Conservation (phyloP, 2,113 vertebrate species). For the Apteryx mantelli region DNA sequence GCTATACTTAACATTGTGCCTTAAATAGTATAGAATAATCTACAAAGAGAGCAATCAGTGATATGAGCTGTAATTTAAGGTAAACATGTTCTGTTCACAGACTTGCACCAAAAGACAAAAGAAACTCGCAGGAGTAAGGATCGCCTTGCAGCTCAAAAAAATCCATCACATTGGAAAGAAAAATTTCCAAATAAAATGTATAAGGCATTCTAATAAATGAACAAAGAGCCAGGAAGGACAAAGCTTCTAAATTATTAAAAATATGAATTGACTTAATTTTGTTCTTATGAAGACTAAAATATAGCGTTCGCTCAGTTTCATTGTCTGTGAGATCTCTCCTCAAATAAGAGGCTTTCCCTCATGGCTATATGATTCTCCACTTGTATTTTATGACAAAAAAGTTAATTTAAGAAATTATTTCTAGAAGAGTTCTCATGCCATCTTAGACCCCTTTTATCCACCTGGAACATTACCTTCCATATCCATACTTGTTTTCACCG, state of each 20-base stretch:
- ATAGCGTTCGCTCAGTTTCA: not conserved
- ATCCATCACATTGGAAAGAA: fast-evolving
- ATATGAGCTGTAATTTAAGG: not conserved
- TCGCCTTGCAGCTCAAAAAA: not conserved
- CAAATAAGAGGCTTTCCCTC: not conserved
- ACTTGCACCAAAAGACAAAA: not conserved
- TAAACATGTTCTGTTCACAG: not conserved
- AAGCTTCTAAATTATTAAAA: not conserved
- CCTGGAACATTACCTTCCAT: not conserved
- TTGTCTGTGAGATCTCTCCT: not conserved
- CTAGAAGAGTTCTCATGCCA: not conserved
- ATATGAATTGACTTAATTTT: not conserved
- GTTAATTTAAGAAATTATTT: not conserved
- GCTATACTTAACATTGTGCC: not conserved
- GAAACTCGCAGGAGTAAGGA: not conserved
- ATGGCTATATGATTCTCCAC: not conserved
- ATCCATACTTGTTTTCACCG: not conserved
- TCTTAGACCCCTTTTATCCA: not conserved
- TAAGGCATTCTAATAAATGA: not conserved
- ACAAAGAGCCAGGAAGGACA: not conserved
- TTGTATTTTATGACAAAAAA: not conserved
- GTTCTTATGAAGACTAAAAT: not conserved
- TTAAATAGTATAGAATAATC: not conserved
- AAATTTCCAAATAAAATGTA: not conserved
- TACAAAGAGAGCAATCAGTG: not conserved